Evolutionary conservation across 2,888 invertebrate species (phyloP).

Genomic region (Smittia aterrima): DNA sequence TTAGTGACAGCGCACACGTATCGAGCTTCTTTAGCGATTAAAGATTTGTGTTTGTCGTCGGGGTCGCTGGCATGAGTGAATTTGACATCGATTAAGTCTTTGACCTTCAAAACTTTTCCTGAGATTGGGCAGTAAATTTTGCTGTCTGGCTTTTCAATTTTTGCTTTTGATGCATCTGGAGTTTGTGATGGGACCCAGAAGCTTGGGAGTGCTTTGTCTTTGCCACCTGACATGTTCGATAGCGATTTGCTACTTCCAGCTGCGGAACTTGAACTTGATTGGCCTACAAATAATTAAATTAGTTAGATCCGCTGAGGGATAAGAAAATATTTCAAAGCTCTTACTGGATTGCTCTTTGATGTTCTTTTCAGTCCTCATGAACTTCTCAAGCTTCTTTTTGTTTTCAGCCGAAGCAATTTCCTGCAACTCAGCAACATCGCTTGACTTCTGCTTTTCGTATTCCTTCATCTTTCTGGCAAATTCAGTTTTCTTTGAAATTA

Average conservation of each 20-base stretch:
- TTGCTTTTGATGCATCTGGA: conserved; percentile 73
- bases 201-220: conserved; percentile 82
- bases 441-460: conserved; percentile 82
- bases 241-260: conserved; percentile 54
- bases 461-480: conserved; percentile 85
- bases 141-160: conserved; percentile 66
- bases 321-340: not conserved
- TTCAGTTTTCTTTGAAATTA: conserved; percentile 91
- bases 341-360: conserved; percentile 58
- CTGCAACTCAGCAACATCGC: conserved; percentile 67
- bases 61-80: conserved; percentile 90
- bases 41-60: conserved; percentile 72
- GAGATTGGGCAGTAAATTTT: conserved; percentile 78
- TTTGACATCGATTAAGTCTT: conserved; percentile 88
- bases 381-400: conserved; percentile 71
- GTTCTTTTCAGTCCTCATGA: conserved; percentile 79
- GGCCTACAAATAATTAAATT: not conserved
- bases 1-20: conserved; percentile 98
- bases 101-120: conserved; percentile 79
- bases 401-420: conserved; percentile 72
- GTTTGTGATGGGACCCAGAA: conserved; percentile 97
- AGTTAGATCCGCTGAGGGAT: not conserved
- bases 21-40: conserved; percentile 85
- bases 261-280: conserved; percentile 36
- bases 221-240: conserved; percentile 71